A percentile compares a stretch with the other conserved stretches of the same genome.
Evolutionary conservation across 2,113 vertebrate species (phyloP).

Genomic region (Pundamilia nyererei): DNA sequence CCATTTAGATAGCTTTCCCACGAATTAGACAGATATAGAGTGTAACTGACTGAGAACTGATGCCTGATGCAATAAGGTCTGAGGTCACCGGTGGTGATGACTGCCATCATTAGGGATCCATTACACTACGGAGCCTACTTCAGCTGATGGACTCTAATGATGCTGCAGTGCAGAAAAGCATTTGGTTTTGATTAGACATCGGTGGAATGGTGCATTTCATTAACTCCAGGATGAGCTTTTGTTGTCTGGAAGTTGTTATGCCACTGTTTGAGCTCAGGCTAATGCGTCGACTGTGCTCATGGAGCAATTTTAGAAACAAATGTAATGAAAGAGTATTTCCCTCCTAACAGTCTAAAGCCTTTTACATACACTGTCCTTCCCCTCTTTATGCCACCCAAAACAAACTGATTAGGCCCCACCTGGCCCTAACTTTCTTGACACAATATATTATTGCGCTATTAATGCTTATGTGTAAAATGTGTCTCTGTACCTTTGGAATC

Average conservation of each 20-base stretch:
- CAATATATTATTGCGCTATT: neutral
- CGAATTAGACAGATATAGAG: constrained; percentile 43
- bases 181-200: constrained; percentile 64
- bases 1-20: constrained; percentile 12
- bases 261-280: neutral
- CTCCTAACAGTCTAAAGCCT: neutral
- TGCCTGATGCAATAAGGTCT: constrained; percentile 32
- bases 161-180: constrained; percentile 40
- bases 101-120: constrained; percentile 50
- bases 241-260: constrained; percentile 35
- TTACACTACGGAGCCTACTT: constrained; percentile 44
- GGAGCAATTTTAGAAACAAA: constrained; percentile 24
- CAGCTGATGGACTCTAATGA: constrained; percentile 56
- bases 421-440: neutral
- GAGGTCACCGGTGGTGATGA: constrained; percentile 57
- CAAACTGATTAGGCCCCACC: neutral
- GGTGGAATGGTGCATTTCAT: constrained; percentile 58
- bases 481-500: neutral
- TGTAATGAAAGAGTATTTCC: constrained; percentile 14
- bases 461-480: neutral
- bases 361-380: neutral
- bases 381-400: neutral
- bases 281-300: neutral
- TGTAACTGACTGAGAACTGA: constrained; percentile 35
- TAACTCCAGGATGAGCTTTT: constrained; percentile 58